phyloP scores from a whole-genome alignment of 2,888 invertebrate species.

The Luffia ferchaultella region DNA sequence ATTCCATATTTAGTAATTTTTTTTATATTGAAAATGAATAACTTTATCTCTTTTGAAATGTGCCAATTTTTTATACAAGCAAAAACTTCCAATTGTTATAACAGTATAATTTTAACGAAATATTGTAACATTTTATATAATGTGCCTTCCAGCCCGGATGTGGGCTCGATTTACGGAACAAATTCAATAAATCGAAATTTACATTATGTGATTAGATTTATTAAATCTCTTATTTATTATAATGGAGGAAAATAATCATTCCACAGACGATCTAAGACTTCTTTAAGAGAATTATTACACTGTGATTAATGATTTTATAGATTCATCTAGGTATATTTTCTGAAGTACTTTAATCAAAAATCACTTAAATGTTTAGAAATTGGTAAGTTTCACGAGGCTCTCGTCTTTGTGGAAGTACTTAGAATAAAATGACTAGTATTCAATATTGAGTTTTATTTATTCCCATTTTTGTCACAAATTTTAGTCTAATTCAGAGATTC shows the following conservation, averaged over 20 bases:
- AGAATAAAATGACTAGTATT: conserved; percentile 28
- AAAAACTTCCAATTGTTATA: conserved; percentile 10
- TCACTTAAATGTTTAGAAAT: conserved; percentile 20
- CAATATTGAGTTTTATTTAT: conserved; percentile 7
- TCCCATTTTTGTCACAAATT: no score
- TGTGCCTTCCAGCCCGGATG: background rate
- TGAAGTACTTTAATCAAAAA: conserved; percentile 11
- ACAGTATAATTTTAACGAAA: conserved; percentile 9
- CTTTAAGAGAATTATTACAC: conserved; percentile 27
- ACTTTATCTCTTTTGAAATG: conserved; percentile 6
- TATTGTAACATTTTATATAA: conserved; percentile 9
- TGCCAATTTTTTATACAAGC: conserved; percentile 7
- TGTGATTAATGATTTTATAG: conserved; percentile 49
- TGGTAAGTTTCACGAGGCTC: conserved; percentile 45
- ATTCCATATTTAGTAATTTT: no score
- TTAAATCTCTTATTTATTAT: conserved; percentile 14
- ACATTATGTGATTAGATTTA: conserved; percentile 9
- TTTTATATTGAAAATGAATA: no score
- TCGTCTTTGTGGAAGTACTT: conserved; percentile 48
- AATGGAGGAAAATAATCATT: conserved; percentile 36
- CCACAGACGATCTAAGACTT: conserved; percentile 29
- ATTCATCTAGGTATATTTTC: conserved; percentile 34
- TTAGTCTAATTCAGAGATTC: no score
- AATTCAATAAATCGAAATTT: conserved; percentile 7
- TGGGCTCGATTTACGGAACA: background rate